Base-by-base conservation (phyloP, 2,113 vertebrate genomes). In the Thermophis baileyi region DNA sequence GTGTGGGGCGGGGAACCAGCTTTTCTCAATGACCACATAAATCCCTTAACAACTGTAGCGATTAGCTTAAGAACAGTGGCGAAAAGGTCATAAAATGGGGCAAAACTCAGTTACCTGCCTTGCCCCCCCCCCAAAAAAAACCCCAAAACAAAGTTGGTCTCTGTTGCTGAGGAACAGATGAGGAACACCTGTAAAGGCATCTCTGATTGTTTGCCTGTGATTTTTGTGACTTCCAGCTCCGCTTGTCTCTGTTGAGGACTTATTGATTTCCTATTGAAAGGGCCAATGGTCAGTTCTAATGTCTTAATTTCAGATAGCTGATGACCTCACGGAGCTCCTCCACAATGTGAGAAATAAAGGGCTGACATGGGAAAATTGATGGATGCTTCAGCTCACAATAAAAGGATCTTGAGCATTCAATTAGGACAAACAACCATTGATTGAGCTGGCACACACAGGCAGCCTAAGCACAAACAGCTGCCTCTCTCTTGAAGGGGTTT, bases 221-320 rank as follows among this genome's bases (percentile, higher is more conserved):
- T 44, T 44, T 81, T 22, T 81, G 74, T 81, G 74, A 44, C 35
- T 81, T 81, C 35, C 74, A 27, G 5, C 86, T 40, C 44, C 11
- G 3, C 7, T 27, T 3, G 63, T 89, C 85, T 47, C 51, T 89
- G 91, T 27, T 87, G 20, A 22, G 30, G 44, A 85, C 55, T 57
- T 51, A 85, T 49, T n/a, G 89, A 88, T 92, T 94, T 93, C 40
- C 88, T 50, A 81, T 55, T 46, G 51, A 24, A 90, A 90, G 20
- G 8, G 46, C 30, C 47, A 85, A 91, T 74, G 89, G 91, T 57
- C 85, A 96, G 89, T 16, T 22, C 5, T 40, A 35, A 91, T n/a
- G 0, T 93, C 95, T 94, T 90, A 91, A 94, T 93, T 8, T 95
- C 91, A 87, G 89, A 94, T 94, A 93, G 55, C 20, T 50, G 85